Evolutionary conservation across 1,140 invertebrate species (phyloP), one percentile per base, ranked within the genome.

Genomic region (Sesamia nonagrioides): DNA sequence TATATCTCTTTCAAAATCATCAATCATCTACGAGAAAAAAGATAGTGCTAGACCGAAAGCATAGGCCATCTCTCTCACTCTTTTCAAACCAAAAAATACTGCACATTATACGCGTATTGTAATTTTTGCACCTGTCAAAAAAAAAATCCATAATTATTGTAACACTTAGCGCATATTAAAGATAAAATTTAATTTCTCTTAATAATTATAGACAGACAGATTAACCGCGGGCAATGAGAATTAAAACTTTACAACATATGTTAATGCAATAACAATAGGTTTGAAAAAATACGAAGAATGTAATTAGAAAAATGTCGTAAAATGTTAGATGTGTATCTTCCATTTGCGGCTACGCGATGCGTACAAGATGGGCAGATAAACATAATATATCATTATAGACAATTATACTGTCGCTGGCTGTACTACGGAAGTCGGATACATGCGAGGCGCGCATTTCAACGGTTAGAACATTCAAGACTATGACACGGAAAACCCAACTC

Each of bases 361-460:
- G 83, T 84, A 84, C 52, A 37, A 52, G 84, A 89, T 89, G 82
- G 77, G 79, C 50, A 87, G 88, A 91, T 89, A 89, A 88, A 79
- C 74, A 78, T 84, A 85, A 89, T 88, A 85, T 85, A 89, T 84
- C 86, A 86, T 88, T 89, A 89, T 82, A 87, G 80, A 82, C 85
- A 88, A 91, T 91, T 89, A 89, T 88, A 88, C 82, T 84, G 73
- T 78, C 77, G 58, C 50, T 74, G 37, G 61, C 72, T 61, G 48
- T 58, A 50, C 79, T 78, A 79, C 80, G 84, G 78, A 85, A 82
- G 82, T 82, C 40, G 52, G 61, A 73, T 63, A 54, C 69, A 79
- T 81, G 83, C 78, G 77, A 68, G 74, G 52, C 45, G 58, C 73
- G 82, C 84, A 74, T 83, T 83, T 60, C 61, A 86, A 61, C 82